phyloP scores from a whole-genome alignment of 2,113 vertebrate genomes.

The Nanorana parkeri region DNA sequence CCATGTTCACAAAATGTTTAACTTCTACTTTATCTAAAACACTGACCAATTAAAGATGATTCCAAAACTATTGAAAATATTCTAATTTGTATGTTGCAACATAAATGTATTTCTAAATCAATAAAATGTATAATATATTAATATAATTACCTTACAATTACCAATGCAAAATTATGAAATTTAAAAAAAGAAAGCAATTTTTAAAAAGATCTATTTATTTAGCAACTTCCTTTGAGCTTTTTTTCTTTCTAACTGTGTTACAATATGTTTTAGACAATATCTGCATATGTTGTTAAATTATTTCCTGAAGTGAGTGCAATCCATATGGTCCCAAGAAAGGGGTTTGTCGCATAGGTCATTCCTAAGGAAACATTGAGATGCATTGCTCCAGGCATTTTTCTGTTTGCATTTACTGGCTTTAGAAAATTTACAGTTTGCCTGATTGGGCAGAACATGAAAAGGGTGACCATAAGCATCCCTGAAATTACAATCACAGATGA shows the following conservation, averaged over 20 bases:
- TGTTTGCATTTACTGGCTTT: conserved; percentile 59
- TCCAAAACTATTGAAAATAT: too few relatives aligned
- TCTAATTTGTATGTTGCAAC: too few relatives aligned
- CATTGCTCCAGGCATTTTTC: conserved; percentile 60
- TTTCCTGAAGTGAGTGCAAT: conserved; percentile 79
- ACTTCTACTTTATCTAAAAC: too few relatives aligned
- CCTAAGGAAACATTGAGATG: conserved; percentile 68
- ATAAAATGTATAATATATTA: too few relatives aligned
- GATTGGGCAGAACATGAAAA: conserved; percentile 53
- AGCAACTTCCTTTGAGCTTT: conserved; percentile 75
- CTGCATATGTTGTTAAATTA: conserved; percentile 74
- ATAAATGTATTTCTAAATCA: too few relatives aligned
- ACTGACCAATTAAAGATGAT: too few relatives aligned
- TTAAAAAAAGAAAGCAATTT: conserved; percentile 48
- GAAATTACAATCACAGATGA: conserved; percentile 1
- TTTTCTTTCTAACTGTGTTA: conserved; percentile 68
- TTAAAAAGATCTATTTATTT: conserved; percentile 58
- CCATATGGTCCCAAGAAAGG: conserved; percentile 74
- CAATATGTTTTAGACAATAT: conserved; percentile 76
- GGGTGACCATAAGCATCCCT: conserved; percentile 30
- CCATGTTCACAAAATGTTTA: too few relatives aligned
- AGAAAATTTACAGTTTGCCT: conserved; percentile 51
- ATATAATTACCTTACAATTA: too few relatives aligned
- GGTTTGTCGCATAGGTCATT: conserved; percentile 69
- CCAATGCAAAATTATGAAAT: background rate